A percentile compares a stretch with the other conserved stretches of the same genome.
Evolutionary conservation across 2,797 vertebrate species (phyloP).

Genomic region (Momotus momota): DNA sequence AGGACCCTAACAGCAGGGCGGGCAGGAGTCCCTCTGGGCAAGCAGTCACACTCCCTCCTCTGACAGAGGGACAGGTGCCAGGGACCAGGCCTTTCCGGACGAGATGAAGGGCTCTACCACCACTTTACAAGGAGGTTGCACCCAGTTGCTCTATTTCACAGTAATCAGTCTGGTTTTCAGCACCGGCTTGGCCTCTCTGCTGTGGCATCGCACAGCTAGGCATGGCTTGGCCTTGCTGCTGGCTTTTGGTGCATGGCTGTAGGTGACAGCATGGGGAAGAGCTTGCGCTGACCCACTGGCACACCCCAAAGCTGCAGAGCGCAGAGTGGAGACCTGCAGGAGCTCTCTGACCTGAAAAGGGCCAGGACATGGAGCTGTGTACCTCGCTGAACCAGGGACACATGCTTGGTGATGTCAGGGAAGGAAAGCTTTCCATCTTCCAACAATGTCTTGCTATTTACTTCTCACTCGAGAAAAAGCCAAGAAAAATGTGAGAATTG

Average conservation of each 20-base stretch:
- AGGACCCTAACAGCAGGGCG: not conserved
- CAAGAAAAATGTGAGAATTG: conserved; percentile 29
- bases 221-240: rapidly evolving
- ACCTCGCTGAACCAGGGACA: not conserved
- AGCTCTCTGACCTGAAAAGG: not conserved
- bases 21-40: not conserved
- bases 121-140: not conserved
- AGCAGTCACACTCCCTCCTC: not conserved
- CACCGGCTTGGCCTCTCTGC: rapidly evolving
- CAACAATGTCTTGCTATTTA: conserved; percentile 19
- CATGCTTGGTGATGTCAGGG: rapidly evolving
- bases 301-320: not conserved
- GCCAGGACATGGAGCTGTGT: not conserved
- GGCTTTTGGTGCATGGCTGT: not conserved
- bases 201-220: not conserved
- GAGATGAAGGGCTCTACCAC: not conserved
- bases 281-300: not conserved
- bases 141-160: not conserved
- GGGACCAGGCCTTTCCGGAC: not conserved
- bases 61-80: not conserved
- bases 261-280: not conserved
- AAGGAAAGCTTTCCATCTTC: not conserved
- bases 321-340: not conserved
- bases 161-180: not conserved
- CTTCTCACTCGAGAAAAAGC: conserved; percentile 37